Evolutionary conservation across 2,888 invertebrate genomes (phyloP).

Genomic region (Stenodema calcarata): DNA sequence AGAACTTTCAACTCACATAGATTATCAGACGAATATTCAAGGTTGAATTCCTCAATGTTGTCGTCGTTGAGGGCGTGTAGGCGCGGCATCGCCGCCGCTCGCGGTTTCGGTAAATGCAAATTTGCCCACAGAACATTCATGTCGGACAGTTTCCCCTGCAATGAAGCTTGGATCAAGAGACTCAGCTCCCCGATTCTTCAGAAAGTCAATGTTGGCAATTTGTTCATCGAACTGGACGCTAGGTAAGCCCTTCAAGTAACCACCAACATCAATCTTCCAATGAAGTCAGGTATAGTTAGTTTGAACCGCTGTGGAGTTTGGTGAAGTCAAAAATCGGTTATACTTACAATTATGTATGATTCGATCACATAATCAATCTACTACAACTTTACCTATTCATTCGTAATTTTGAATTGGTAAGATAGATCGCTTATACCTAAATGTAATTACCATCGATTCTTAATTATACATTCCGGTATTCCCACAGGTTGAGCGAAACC

Average conservation of each 20-base stretch:
- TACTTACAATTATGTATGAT: too few species aligned
- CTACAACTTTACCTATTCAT: too few species aligned
- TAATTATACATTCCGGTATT: not conserved
- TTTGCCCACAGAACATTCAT: conserved; percentile 25
- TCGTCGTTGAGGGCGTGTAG: not conserved
- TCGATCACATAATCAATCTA: too few species aligned
- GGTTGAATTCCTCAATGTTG: not conserved
- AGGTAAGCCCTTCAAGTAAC: conserved; percentile 63
- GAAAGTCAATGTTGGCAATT: conserved; percentile 71
- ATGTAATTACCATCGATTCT: too few species aligned
- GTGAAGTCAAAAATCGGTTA: too few species aligned
- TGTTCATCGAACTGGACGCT: conserved; percentile 75
- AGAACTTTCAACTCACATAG: too few species aligned
- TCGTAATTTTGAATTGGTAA: too few species aligned
- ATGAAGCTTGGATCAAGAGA: conserved; percentile 73
- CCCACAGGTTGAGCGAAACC: conserved; percentile 68
- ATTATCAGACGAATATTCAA: too few species aligned
- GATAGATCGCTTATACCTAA: too few species aligned
- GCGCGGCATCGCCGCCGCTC: not conserved
- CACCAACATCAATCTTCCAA: too few species aligned
- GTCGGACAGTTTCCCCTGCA: conserved; percentile 75
- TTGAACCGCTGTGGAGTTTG: too few species aligned
- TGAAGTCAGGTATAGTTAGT: too few species aligned
- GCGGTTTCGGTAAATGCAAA: not conserved
- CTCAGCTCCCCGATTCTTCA: conserved; percentile 69